Evolutionary conservation across 2,113 vertebrate species (phyloP).

Genomic region (Cheilinus undulatus): DNA sequence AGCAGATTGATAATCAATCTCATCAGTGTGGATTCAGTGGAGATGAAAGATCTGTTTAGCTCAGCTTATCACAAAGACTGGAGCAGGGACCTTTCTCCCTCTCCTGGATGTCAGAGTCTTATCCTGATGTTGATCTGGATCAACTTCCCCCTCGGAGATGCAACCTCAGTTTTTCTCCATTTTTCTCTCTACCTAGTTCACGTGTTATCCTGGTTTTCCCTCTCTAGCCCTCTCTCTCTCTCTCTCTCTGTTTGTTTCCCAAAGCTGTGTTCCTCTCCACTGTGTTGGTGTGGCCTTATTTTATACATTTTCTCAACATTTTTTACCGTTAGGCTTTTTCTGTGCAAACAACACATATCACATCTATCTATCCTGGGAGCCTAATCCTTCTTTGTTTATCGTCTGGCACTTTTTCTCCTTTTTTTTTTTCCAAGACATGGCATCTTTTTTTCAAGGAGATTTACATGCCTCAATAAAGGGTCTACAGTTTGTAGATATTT

Average conservation of each 20-base stretch:
- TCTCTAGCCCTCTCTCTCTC: neutral
- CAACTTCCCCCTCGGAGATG: neutral
- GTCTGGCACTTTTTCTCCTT: neutral
- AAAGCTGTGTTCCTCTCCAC: too few species aligned
- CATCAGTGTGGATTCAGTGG: conserved; percentile 18
- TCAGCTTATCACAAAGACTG: conserved; percentile 36
- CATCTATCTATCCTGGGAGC: neutral
- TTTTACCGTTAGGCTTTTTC: neutral
- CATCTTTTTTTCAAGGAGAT: too few species aligned
- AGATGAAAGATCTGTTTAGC: conserved; percentile 22
- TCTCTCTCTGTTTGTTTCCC: neutral
- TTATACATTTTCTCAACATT: neutral
- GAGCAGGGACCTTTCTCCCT: neutral
- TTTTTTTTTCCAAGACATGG: neutral
- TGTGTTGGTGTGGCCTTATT: neutral
- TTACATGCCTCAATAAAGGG: too few species aligned
- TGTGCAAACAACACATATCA: neutral
- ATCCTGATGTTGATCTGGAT: conserved; percentile 1
- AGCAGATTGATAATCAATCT: conserved; percentile 60
- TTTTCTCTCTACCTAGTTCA: neutral
- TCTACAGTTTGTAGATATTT: too few species aligned
- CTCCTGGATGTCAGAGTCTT: neutral
- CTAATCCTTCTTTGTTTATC: neutral
- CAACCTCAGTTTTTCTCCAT: neutral
- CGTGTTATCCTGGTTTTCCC: neutral